Evolutionary conservation across 2,797 vertebrate genomes (phyloP).

Genomic region (Hyperoplus immaculatus): DNA sequence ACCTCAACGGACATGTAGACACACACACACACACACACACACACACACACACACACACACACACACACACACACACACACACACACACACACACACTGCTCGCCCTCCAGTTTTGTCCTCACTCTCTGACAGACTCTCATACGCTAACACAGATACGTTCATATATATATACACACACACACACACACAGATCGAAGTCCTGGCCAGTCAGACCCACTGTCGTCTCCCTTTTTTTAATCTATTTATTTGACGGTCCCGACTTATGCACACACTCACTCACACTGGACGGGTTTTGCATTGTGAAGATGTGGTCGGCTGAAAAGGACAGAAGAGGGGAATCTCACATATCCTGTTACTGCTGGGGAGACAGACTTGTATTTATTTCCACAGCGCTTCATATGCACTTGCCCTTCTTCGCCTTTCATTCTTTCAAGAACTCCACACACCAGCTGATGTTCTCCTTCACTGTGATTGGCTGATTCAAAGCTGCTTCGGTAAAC

Average conservation of each 20-base stretch:
- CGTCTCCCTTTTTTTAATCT: conserved; percentile 60
- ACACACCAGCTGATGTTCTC: conserved; percentile 86
- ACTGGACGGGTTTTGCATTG: conserved; percentile 59
- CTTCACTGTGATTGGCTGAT: conserved; percentile 89
- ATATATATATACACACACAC: too few species aligned
- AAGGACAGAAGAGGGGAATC: conserved; percentile 57
- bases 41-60: conserved; percentile 87
- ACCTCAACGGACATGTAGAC: conserved; percentile 96
- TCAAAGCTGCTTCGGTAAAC: conserved; percentile 85
- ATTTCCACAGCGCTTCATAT: conserved; percentile 82
- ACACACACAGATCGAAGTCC: conserved; percentile 52
- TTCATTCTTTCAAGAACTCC: conserved; percentile 78
- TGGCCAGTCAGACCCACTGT: conserved; percentile 76
- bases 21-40: conserved; percentile 19
- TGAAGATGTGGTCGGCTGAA: conserved; percentile 59
- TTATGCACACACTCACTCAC: conserved; percentile 55
- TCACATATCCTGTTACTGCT: conserved; percentile 78
- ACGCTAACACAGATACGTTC: conserved; percentile 19
- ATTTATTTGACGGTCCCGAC: conserved; percentile 74
- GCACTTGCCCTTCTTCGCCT: conserved; percentile 81
- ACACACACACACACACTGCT: background rate
- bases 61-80: conserved; percentile 47
- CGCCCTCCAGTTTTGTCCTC: conserved; percentile 62
- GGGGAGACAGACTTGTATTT: conserved; percentile 82
- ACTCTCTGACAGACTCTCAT: conserved; percentile 49